Conservation (phyloP, 1,140 invertebrate genomes). For the Bathynomus jamesi region DNA sequence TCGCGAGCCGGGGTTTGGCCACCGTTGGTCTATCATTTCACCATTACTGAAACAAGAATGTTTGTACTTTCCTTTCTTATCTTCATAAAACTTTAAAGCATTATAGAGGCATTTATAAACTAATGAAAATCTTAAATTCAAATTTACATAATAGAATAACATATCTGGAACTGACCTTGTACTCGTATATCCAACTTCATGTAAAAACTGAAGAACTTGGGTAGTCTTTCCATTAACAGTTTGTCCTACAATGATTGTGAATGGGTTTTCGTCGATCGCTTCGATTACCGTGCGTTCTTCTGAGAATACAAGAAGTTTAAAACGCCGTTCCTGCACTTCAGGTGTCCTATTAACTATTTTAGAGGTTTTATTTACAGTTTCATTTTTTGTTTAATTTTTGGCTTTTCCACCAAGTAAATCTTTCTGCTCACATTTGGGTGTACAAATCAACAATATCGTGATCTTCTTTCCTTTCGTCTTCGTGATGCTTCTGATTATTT, state of each 20-base stretch:
- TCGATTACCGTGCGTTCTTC: slow-evolving; percentile 97
- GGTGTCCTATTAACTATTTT: slow-evolving; percentile 64
- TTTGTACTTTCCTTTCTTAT: too few relatives aligned
- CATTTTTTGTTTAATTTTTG: neutral
- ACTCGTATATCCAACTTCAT: slow-evolving; percentile 96
- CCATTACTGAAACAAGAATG: slow-evolving; percentile 43
- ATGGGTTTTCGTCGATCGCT: slow-evolving; percentile 80
- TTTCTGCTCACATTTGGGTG: too few relatives aligned
- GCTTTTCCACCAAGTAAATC: too few relatives aligned
- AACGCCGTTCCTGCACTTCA: slow-evolving; percentile 68
- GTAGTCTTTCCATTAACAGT: slow-evolving; percentile 96
- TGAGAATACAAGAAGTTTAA: slow-evolving; percentile 86
- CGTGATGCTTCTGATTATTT: too few relatives aligned
- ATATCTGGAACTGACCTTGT: slow-evolving; percentile 48
- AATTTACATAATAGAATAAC: too few relatives aligned
- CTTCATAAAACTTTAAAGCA: too few relatives aligned
- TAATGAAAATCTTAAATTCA: too few relatives aligned
- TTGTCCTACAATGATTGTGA: slow-evolving; percentile 86
- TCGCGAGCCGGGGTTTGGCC: too few relatives aligned
- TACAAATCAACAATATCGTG: neutral
- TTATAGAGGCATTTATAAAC: too few relatives aligned
- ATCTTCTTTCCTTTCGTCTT: neutral
- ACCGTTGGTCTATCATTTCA: slow-evolving; percentile 83
- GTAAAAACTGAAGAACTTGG: slow-evolving; percentile 95
- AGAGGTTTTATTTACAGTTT: slow-evolving; percentile 44